Conservation (phyloP, 2,797 vertebrate genomes). For the Pitangus sulphuratus region DNA sequence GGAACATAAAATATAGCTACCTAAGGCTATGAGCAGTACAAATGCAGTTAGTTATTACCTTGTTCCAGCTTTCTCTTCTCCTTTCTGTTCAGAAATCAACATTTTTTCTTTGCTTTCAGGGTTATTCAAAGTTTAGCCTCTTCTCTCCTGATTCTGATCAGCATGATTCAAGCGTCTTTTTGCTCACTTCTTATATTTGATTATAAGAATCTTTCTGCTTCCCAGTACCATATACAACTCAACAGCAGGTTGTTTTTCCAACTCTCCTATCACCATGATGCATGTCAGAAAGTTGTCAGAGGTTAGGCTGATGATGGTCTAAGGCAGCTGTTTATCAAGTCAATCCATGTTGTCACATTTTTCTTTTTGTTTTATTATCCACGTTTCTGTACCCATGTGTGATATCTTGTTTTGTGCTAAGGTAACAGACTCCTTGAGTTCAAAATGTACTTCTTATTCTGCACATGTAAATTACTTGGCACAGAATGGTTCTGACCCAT, state of each 20-base stretch:
- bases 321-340: not conserved
- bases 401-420: not conserved
- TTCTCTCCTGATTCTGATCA: not conserved
- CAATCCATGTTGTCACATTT: not conserved
- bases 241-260: not conserved
- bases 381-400: not conserved
- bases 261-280: not conserved
- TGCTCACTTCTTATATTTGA: not conserved
- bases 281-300: not conserved
- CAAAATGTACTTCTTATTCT: not conserved
- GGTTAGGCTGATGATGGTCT: not conserved
- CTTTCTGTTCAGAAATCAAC: not conserved
- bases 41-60: slow-evolving; percentile 29
- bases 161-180: not conserved
- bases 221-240: not conserved
- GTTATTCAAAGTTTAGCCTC: not conserved
- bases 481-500: not conserved
- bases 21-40: not conserved
- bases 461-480: not conserved
- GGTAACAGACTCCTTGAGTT: not conserved
- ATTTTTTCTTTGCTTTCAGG: not conserved
- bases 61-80: not conserved
- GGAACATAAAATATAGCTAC: not conserved
- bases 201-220: not conserved
- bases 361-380: not conserved